Evolutionary conservation across 1,140 invertebrate species (phyloP).

Genomic region (Drosophila kanapiae): DNA sequence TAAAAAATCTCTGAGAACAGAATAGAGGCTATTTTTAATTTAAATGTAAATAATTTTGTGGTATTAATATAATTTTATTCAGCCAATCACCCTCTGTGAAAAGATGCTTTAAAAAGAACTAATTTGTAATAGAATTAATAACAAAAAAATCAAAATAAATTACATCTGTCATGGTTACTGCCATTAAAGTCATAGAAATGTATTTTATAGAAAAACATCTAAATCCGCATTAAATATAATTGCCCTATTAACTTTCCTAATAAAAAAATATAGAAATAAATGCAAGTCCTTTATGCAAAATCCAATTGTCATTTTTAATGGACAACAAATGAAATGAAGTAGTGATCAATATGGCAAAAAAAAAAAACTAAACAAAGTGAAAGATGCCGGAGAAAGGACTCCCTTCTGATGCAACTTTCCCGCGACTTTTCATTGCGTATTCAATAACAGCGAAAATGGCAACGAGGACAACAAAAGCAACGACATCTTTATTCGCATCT

Average conservation of each 20-base stretch:
- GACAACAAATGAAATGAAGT: conserved; percentile 7
- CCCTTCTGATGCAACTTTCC: not conserved
- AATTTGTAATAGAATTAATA: too few species aligned
- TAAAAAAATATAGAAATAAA: not conserved
- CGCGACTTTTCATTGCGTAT: conserved; percentile 37
- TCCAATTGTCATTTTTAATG: not conserved
- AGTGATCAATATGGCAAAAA: conserved; percentile 5
- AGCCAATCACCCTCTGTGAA: too few species aligned
- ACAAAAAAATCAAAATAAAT: not conserved
- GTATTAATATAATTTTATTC: not conserved
- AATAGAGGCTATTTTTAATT: not conserved
- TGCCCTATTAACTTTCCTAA: not conserved
- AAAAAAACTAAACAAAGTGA: not conserved
- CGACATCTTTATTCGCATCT: conserved; percentile 58
- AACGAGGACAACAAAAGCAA: conserved; percentile 15
- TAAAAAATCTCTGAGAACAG: not conserved
- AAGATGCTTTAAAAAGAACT: too few species aligned
- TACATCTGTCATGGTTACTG: too few species aligned
- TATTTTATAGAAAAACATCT: not conserved
- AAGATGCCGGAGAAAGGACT: not conserved
- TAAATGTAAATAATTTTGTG: too few species aligned
- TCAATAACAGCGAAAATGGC: conserved; percentile 39
- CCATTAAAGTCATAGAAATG: not conserved
- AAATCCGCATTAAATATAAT: not conserved
- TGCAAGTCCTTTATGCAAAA: not conserved